Conservation (phyloP, 2,888 invertebrate genomes). For the Argyra leucocephala region DNA sequence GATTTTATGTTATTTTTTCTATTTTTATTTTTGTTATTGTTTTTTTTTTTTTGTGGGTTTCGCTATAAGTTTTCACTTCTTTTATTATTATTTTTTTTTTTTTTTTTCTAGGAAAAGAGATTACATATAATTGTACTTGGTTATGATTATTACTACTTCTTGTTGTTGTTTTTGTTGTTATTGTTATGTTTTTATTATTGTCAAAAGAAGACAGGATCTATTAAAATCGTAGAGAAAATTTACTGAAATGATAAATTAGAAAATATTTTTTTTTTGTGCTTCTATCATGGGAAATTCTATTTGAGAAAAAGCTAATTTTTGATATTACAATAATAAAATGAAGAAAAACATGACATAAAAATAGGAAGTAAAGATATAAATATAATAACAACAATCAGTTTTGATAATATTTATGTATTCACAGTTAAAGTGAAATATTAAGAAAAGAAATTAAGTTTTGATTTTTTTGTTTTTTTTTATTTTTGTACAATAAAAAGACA, state of each 20-base stretch:
- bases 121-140: not conserved
- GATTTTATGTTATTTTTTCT: not conserved
- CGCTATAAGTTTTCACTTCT: not conserved
- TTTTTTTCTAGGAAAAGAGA: not conserved
- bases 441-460: too few relatives aligned
- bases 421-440: too few relatives aligned
- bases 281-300: not conserved
- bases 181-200: not conserved
- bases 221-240: not conserved
- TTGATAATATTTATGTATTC: not conserved
- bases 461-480: too few relatives aligned
- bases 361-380: not conserved
- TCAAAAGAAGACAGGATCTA: not conserved
- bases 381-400: not conserved
- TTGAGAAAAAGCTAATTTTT: not conserved
- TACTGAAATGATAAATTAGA: slow-evolving; percentile 4
- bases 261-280: not conserved
- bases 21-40: not conserved
- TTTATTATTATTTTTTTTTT: not conserved
- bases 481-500: too few relatives aligned
- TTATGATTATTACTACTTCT: not conserved
- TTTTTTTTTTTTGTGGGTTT: not conserved
- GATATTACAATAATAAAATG: not conserved
- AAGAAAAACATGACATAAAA: not conserved
- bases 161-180: too few relatives aligned